These are phyloP conservation scores for Caenorhabditis doughertyi DNA, from an alignment of 2,888 invertebrate genomes.

Conservation along the genomic window DNA sequence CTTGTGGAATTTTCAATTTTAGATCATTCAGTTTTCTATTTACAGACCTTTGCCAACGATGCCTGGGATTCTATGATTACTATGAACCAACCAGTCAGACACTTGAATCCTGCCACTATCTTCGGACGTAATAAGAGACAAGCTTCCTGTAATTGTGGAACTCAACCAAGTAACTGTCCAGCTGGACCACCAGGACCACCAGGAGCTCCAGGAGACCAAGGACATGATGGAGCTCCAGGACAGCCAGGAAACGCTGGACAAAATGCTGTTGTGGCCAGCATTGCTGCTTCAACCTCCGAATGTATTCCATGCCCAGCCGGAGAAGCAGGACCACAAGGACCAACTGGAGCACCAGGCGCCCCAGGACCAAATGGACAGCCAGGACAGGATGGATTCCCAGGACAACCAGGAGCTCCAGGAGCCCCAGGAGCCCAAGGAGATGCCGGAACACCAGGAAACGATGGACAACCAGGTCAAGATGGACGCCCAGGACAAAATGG, in stretches of 20 bases:
- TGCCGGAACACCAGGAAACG: constrained; percentile 42
- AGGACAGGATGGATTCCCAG: constrained; percentile 52
- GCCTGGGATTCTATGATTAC: constrained; percentile 68
- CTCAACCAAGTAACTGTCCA: constrained; percentile 67
- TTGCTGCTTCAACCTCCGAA: constrained; percentile 36
- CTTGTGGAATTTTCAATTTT: neutral
- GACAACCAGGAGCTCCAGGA: constrained; percentile 62
- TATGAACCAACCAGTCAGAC: constrained; percentile 30
- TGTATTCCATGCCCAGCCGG: constrained; percentile 63
- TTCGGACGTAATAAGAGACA: constrained; percentile 69
- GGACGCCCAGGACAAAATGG: constrained; percentile 71
- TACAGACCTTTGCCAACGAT: constrained; percentile 56
- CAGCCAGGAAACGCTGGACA: constrained; percentile 53
- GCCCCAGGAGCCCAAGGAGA: constrained; percentile 59
- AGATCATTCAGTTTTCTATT: neutral
- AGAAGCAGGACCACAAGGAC: constrained; percentile 58
- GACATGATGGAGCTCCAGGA: constrained; percentile 55
- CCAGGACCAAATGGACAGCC: constrained; percentile 62
- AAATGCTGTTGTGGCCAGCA: constrained; percentile 52
- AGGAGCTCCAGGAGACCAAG: constrained; percentile 64
- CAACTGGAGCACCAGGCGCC: constrained; percentile 61
- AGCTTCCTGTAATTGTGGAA: constrained; percentile 69
- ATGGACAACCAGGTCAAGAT: constrained; percentile 56
- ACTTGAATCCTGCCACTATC: constrained; percentile 49
- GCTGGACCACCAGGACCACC: constrained; percentile 67